phyloP scores from a whole-genome alignment of 2,113 vertebrate genomes.

The Sterrhoptilus dennistouni region DNA sequence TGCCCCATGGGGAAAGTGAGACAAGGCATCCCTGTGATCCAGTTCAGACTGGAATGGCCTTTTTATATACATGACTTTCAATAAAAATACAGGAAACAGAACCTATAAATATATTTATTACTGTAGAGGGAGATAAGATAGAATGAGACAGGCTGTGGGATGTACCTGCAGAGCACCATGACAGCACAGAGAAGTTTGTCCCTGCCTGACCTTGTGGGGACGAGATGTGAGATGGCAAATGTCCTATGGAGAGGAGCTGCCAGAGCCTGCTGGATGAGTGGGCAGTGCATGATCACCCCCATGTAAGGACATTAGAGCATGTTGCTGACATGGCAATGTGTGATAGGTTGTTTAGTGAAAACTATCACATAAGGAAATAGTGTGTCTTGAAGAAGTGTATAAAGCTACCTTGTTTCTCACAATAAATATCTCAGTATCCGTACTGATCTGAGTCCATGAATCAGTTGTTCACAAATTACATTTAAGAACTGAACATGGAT shows the following conservation, averaged over 20 bases:
- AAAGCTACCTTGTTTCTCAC: background rate
- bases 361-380: background rate
- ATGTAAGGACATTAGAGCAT: too few species aligned
- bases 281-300: rapidly evolving
- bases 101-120: background rate
- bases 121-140: background rate
- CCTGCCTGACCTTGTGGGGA: too few species aligned
- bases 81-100: background rate
- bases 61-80: background rate
- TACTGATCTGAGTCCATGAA: background rate
- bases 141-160: background rate
- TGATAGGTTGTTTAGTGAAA: background rate
- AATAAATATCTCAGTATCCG: background rate
- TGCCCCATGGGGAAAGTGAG: background rate
- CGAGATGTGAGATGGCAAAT: background rate
- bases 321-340: background rate
- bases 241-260: background rate
- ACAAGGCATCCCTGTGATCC: background rate
- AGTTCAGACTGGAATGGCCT: background rate
- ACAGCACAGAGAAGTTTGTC: background rate
- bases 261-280: too few species aligned
- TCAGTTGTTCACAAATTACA: background rate
- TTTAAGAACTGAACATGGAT: background rate
- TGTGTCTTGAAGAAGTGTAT: background rate
- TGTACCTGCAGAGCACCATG: rapidly evolving